Conservation (phyloP, 2,113 vertebrate species). For the Struthidea cinerea region DNA sequence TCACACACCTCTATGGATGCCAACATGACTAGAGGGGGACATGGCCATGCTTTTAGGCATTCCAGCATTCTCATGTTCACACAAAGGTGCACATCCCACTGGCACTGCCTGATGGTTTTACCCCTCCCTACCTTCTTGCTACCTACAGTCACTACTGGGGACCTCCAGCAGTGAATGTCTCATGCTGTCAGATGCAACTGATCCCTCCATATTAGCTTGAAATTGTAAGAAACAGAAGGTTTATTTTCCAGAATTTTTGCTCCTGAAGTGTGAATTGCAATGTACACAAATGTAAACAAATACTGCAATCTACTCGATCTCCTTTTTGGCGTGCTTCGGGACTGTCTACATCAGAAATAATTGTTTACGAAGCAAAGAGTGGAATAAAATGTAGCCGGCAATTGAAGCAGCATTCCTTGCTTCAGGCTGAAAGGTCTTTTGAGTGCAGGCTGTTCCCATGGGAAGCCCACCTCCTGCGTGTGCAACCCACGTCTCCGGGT, state of each 20-base stretch:
- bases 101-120: neutral
- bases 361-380: neutral
- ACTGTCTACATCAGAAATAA: neutral
- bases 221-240: neutral
- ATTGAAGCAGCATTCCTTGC: fast-evolving
- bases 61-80: neutral
- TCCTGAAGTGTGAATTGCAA: neutral
- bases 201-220: neutral
- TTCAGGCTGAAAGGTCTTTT: neutral
- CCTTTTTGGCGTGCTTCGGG: neutral
- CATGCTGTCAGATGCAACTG: fast-evolving
- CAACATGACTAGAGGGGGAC: fast-evolving
- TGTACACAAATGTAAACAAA: neutral
- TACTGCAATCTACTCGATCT: neutral
- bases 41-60: fast-evolving
- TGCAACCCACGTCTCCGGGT: fast-evolving
- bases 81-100: neutral
- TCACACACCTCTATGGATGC: too few relatives aligned
- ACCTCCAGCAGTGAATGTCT: neutral
- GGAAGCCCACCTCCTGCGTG: neutral
- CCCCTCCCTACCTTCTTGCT: neutral
- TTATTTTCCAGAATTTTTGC: neutral
- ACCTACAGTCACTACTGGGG: neutral
- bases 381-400: neutral
- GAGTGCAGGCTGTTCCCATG: fast-evolving